Evolutionary conservation across 2,888 invertebrate species (phyloP).

Genomic region (Heliothis peltigera): DNA sequence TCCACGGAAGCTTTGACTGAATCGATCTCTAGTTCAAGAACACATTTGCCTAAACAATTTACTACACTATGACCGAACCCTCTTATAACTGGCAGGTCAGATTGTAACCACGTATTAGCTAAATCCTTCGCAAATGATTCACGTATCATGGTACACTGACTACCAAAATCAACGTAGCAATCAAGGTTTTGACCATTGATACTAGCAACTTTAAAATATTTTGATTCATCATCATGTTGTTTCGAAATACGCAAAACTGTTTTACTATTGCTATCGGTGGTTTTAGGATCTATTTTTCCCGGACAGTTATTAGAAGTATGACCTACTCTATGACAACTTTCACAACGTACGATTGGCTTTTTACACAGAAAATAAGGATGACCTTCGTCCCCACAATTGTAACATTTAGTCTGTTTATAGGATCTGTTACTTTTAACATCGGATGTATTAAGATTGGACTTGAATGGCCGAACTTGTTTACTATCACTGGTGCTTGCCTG

Average conservation of each 20-base stretch:
- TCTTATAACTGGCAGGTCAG: slow-evolving; percentile 7
- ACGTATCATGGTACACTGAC: slow-evolving; percentile 8
- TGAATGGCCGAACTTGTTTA: not conserved
- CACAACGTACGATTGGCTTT: slow-evolving; percentile 14
- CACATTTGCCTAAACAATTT: slow-evolving; percentile 10
- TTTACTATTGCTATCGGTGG: not conserved
- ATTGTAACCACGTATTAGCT: not conserved
- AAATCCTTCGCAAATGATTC: slow-evolving; percentile 1
- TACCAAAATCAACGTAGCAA: slow-evolving; percentile 16
- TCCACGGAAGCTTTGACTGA: not conserved
- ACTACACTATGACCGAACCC: slow-evolving; percentile 13
- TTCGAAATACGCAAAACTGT: slow-evolving; percentile 4
- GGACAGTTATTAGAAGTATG: too few relatives aligned
- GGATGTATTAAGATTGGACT: not conserved
- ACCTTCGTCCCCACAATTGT: too few relatives aligned
- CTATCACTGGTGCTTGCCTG: not conserved
- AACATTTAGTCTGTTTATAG: too few relatives aligned
- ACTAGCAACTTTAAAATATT: not conserved
- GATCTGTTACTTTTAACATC: too few relatives aligned
- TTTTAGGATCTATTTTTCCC: too few relatives aligned
- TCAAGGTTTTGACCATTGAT: slow-evolving; percentile 1
- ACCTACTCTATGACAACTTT: slow-evolving; percentile 9
- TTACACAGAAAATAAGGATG: slow-evolving; percentile 14
- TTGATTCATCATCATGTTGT: slow-evolving; percentile 1
- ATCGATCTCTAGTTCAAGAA: slow-evolving; percentile 4